These are phyloP conservation scores for Griposia aprilina DNA, from an alignment of 2,888 invertebrate genomes.

Conservation along the genomic window DNA sequence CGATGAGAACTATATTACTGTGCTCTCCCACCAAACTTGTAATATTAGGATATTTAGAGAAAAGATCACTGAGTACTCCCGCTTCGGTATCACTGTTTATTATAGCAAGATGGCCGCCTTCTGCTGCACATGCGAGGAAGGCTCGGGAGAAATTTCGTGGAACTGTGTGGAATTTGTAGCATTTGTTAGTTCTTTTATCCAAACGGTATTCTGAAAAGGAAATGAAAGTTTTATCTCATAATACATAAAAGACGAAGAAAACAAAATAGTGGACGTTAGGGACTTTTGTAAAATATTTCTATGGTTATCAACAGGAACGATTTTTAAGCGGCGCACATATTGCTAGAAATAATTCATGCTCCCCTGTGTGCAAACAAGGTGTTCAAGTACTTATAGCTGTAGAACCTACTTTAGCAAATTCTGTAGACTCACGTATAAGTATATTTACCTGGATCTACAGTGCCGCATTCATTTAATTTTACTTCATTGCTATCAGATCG, in stretches of 20 bases:
- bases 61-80: background rate
- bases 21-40: background rate
- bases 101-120: slow-evolving; percentile 30
- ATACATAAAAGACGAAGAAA: background rate
- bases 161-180: slow-evolving; percentile 4
- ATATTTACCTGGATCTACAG: slow-evolving; percentile 14
- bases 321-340: background rate
- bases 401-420: background rate
- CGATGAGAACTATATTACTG: too few species aligned
- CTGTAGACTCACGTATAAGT: background rate
- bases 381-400: background rate
- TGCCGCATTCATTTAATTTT: background rate
- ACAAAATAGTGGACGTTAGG: background rate
- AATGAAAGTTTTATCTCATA: background rate
- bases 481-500: background rate
- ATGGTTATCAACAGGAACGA: too few species aligned
- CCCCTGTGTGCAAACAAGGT: background rate
- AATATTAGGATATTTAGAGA: background rate
- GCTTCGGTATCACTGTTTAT: slow-evolving; percentile 15
- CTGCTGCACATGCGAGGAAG: background rate
- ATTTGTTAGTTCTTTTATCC: slow-evolving; percentile 3
- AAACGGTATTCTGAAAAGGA: slow-evolving; percentile 13
- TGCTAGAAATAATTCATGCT: background rate
- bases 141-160: slow-evolving; percentile 1
- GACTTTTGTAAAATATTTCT: background rate